Percentiles rank a stretch among this genome's conserved stretches.
These are phyloP conservation scores for Leptocoma aspasia DNA, from an alignment of 2,113 vertebrate species.

Conservation along the genomic window DNA sequence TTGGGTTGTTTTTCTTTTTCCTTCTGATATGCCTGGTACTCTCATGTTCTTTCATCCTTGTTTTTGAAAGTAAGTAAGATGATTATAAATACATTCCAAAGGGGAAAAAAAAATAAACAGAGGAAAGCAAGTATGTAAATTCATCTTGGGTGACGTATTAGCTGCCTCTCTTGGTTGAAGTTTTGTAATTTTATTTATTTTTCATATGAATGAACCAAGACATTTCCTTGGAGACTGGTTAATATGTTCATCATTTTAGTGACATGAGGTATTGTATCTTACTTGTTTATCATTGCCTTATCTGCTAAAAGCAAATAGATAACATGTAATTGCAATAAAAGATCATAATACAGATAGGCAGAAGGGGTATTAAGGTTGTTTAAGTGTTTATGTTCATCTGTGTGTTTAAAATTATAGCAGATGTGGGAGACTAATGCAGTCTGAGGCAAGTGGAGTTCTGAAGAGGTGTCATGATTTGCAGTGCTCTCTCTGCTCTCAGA, in stretches of 20 bases:
- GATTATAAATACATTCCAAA: not conserved
- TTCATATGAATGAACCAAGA: not conserved
- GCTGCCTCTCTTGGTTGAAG: not conserved
- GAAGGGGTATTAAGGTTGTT: not conserved
- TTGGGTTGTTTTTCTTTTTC: not conserved
- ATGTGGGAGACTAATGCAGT: not conserved
- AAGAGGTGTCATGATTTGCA: not conserved
- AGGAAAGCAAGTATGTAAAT: not conserved
- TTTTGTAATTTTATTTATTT: not conserved
- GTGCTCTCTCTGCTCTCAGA: not conserved
- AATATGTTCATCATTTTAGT: not conserved
- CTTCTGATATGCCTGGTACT: not conserved
- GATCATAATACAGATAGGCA: not conserved
- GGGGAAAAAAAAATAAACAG: not conserved
- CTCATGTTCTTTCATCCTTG: not conserved
- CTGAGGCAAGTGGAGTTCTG: not conserved
- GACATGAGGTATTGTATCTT: not conserved
- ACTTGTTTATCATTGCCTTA: not conserved
- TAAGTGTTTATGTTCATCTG: not conserved
- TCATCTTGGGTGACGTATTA: not conserved
- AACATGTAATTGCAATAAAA: not conserved
- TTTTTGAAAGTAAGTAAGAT: not conserved
- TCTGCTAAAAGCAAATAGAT: not conserved
- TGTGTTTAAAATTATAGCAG: not conserved
- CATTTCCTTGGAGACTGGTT: not conserved